A percentile compares a stretch with the other conserved stretches of the same genome.
phyloP scores from a whole-genome alignment of 2,888 invertebrate genomes.

The Drosophila anceps region DNA sequence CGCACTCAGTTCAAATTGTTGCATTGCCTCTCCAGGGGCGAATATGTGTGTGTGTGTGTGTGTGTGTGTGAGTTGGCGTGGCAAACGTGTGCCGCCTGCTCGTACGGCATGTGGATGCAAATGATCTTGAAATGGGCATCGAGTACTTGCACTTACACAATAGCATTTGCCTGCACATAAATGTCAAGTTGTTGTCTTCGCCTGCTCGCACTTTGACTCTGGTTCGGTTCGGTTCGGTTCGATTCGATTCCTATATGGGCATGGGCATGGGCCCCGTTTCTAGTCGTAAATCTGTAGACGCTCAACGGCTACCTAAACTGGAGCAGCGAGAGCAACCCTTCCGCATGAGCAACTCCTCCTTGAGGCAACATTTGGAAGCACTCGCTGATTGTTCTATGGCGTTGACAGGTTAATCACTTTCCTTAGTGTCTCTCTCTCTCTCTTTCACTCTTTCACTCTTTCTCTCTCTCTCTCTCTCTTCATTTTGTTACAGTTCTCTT shows the following conservation, averaged over 20 bases:
- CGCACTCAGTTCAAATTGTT: constrained; percentile 37
- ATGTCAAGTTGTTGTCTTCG: constrained; percentile 79
- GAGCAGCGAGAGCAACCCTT: constrained; percentile 43
- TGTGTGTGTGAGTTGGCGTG: constrained; percentile 4
- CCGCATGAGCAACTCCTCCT: constrained; percentile 26
- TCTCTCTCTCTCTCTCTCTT: constrained; percentile 17
- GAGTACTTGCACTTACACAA: constrained; percentile 54
- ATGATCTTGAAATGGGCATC: constrained; percentile 71
- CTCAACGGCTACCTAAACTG: constrained; percentile 40
- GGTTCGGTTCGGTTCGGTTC: constrained; percentile 1
- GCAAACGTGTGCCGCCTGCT: constrained; percentile 19
- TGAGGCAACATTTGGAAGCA: constrained; percentile 53
- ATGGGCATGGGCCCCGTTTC: constrained; percentile 9
- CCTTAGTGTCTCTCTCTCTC: not conserved
- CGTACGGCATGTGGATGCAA: constrained; percentile 56
- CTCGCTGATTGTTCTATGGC: constrained; percentile 67
- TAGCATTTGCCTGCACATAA: constrained; percentile 72
- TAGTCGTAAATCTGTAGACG: constrained; percentile 77
- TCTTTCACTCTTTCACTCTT: too few relatives aligned
- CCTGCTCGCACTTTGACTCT: constrained; percentile 61
- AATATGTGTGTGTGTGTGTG: constrained; percentile 2
- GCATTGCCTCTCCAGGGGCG: constrained; percentile 40
- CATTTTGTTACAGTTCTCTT: constrained; percentile 34
- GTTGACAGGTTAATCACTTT: constrained; percentile 80
- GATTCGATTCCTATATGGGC: constrained; percentile 14